Conservation (phyloP, 2,113 vertebrate species). For the Microcebus tavaratra region DNA sequence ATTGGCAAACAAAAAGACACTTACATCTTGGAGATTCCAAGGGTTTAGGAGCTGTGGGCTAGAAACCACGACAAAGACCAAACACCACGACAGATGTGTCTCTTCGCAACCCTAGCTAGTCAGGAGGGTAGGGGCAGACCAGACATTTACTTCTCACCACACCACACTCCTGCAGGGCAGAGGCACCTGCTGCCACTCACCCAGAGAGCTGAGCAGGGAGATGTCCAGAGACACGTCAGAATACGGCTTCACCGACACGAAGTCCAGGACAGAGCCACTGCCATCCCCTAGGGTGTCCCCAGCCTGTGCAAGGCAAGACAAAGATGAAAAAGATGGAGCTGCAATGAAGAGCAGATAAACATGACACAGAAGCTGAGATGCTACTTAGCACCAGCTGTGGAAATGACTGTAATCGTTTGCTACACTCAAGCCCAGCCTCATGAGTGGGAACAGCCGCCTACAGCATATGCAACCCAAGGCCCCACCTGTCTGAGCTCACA, state of each 20-base stretch:
- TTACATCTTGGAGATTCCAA: not conserved
- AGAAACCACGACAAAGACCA: not conserved
- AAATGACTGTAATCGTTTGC: not conserved
- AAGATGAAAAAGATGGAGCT: not conserved
- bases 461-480: no score
- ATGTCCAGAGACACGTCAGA: slow-evolving; percentile 96
- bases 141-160: no score
- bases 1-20: not conserved
- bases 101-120: not conserved
- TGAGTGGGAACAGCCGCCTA: not conserved
- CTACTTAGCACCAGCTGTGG: fast-evolving
- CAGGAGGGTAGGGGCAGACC: not conserved
- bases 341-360: not conserved
- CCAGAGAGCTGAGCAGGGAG: slow-evolving; percentile 93
- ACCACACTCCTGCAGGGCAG: not conserved
- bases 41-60: not conserved
- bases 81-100: not conserved
- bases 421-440: not conserved
- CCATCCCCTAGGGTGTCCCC: slow-evolving; percentile 89
- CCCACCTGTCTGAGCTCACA: not conserved
- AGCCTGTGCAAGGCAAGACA: slow-evolving; percentile 81
- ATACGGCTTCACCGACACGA: slow-evolving; percentile 94
- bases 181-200: slow-evolving; percentile 80
- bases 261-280: slow-evolving; percentile 91
- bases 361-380: not conserved